Conservation (phyloP, 2,113 vertebrate genomes). For the Rhinopomastus cyanomelas region DNA sequence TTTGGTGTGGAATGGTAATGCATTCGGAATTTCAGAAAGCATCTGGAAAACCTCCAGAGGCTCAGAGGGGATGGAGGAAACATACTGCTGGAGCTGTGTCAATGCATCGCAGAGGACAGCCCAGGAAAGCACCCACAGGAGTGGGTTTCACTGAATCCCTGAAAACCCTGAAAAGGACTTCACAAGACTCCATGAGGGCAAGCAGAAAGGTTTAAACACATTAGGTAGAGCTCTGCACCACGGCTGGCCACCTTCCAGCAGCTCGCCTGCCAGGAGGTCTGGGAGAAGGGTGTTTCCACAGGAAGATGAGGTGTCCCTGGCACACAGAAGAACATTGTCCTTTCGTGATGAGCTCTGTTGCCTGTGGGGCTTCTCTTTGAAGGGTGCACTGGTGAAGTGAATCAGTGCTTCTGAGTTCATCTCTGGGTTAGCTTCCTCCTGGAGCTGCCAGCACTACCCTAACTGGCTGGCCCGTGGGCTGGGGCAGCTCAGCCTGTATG, state of each 20-base stretch:
- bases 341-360: neutral
- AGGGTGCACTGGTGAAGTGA: conserved; percentile 3
- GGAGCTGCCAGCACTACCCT: neutral
- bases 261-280: accelerated
- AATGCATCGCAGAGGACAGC: neutral
- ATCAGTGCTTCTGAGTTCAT: conserved; percentile 34
- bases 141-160: neutral
- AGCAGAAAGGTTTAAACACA: neutral
- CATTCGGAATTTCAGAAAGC: neutral
- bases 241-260: neutral
- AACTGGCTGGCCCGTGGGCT: accelerated
- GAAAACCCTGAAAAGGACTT: neutral
- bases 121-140: neutral
- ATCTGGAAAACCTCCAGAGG: neutral
- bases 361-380: conserved; percentile 31
- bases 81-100: accelerated
- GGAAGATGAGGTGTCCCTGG: conserved; percentile 20
- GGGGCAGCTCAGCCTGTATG: conserved; percentile 17
- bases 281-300: neutral
- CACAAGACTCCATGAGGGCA: neutral
- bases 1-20: neutral
- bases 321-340: neutral
- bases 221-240: neutral
- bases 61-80: neutral
- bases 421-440: neutral